phyloP scores from a whole-genome alignment of 2,797 vertebrate genomes.

The Ibycter americanus region DNA sequence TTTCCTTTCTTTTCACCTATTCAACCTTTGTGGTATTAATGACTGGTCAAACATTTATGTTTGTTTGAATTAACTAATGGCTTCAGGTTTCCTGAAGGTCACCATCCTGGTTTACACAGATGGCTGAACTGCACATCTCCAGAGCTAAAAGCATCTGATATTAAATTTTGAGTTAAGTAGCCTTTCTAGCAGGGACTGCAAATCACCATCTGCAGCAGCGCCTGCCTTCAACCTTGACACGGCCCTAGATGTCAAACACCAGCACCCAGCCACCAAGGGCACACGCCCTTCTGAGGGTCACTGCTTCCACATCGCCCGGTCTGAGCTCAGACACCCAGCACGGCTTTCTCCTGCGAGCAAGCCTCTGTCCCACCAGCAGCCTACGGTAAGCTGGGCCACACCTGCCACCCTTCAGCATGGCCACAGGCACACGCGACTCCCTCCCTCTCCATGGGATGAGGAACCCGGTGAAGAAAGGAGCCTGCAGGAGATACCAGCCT shows the following conservation, averaged over 20 bases:
- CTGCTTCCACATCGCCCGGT: fast-evolving
- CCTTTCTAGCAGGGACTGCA: neutral
- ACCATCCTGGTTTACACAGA: neutral
- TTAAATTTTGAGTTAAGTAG: neutral
- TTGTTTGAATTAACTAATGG: slow-evolving; percentile 53
- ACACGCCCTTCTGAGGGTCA: neutral
- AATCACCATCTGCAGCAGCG: neutral
- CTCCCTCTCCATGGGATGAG: neutral
- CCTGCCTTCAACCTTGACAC: neutral
- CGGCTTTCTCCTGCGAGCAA: neutral
- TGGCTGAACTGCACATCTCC: neutral
- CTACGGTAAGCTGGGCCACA: neutral
- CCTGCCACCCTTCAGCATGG: neutral
- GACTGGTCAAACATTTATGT: neutral
- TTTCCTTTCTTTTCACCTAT: neutral
- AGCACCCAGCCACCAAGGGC: neutral
- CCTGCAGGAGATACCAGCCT: neutral
- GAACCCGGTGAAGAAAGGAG: neutral
- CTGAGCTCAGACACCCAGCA: neutral
- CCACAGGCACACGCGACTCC: fast-evolving
- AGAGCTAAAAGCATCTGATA: slow-evolving; percentile 28
- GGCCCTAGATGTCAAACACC: neutral
- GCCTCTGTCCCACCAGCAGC: fast-evolving
- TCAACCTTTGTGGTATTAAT: neutral
- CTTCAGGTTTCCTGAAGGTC: slow-evolving; percentile 30